Conservation (phyloP, 2,888 invertebrate genomes). For the Hofmannophila pseudospretella region DNA sequence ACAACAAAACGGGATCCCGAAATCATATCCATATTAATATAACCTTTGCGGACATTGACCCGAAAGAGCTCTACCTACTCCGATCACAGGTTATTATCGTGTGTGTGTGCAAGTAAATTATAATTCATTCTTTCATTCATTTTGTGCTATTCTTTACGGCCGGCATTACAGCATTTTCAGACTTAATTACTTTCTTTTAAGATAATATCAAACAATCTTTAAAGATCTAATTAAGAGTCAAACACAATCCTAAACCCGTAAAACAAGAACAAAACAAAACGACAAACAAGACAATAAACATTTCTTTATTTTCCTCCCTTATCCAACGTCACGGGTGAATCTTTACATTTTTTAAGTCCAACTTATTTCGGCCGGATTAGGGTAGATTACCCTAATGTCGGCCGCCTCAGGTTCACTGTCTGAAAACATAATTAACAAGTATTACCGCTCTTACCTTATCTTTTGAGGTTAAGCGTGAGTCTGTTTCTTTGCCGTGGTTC, state of each 20-base stretch:
- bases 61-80: too few relatives aligned
- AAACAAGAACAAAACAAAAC: neutral
- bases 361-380: conserved; percentile 22
- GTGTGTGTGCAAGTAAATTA: too few relatives aligned
- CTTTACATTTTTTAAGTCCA: conserved; percentile 16
- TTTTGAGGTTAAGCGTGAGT: conserved; percentile 12
- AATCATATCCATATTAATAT: too few relatives aligned
- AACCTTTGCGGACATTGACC: too few relatives aligned
- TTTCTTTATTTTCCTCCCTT: neutral
- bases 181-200: too few relatives aligned
- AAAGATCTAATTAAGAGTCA: too few relatives aligned
- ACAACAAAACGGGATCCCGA: too few relatives aligned
- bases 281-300: neutral
- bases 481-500: conserved; percentile 3
- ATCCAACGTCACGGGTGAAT: neutral
- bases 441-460: conserved; percentile 15
- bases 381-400: conserved; percentile 19
- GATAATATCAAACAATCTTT: too few relatives aligned
- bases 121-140: too few relatives aligned
- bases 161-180: too few relatives aligned
- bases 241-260: neutral
- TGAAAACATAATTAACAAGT: conserved; percentile 19
- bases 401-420: conserved; percentile 4
- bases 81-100: too few relatives aligned
- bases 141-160: too few relatives aligned